Percentiles rank a stretch among this genome's conserved stretches.
Conservation (phyloP, 1,140 invertebrate genomes). For the Cataglyphis hispanica region DNA sequence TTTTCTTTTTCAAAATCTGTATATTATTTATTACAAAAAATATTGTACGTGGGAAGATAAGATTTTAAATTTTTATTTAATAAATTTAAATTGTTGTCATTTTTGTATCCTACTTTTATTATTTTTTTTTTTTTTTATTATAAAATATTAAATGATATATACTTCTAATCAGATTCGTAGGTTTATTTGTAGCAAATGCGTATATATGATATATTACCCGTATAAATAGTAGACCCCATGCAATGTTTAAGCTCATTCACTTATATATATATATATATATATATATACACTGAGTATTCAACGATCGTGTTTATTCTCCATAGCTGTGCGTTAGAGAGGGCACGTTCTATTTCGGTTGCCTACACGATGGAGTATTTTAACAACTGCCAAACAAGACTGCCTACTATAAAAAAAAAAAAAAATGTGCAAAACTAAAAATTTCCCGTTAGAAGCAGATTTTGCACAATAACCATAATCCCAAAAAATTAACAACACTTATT, state of each 20-base stretch:
- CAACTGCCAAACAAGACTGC: background rate
- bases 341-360: constrained; percentile 61
- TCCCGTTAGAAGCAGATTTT: background rate
- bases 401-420: background rate
- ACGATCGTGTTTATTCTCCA: constrained; percentile 61
- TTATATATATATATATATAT: too few relatives aligned
- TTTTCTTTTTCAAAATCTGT: background rate
- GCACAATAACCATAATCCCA: background rate
- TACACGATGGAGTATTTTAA: constrained; percentile 19
- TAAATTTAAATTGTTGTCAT: background rate
- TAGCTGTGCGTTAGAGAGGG: constrained; percentile 26
- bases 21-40: background rate
- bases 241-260: constrained; percentile 40
- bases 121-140: background rate
- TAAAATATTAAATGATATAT: background rate
- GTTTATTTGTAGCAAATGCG: background rate
- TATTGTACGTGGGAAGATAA: background rate
- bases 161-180: background rate
- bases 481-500: background rate
- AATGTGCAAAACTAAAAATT: constrained; percentile 12
- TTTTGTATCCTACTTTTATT: background rate
- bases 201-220: constrained; percentile 8
- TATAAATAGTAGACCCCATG: constrained; percentile 69
- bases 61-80: background rate
- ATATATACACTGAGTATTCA: background rate